Base-by-base conservation (phyloP, 2,797 vertebrate genomes). In the Telmatherina bonti region DNA sequence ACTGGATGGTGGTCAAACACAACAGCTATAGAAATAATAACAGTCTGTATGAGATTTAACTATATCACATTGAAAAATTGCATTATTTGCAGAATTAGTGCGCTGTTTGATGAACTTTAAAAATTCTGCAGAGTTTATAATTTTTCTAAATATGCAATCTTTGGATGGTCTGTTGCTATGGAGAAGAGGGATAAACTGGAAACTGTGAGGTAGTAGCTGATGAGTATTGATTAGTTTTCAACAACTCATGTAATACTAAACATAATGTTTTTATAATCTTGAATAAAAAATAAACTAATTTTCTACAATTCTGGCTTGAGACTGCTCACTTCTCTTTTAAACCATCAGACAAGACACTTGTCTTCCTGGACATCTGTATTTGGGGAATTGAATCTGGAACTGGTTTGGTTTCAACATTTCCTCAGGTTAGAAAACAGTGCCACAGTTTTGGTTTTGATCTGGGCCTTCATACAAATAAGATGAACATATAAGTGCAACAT, bases 121-220 rank as follows among this genome's bases (percentile, higher is more conserved):
- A 24, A 20, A 29, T 54, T 5, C 2, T 16, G 0, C 20, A 26
- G 36, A 70, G 54, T 47, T 10, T 22, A 6, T 38, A 18, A n/a
- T 54, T 10, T n/a, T 31, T 63, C 3, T 62, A 4, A 26, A 78
- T 76, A 70, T 57, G 81, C 26, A 55, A 81, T 79, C 70, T 77
- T 81, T 71, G 67, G 22, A n/a, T 7, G 8, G 2, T 76, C 63
- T 66, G 69, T 93, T 83, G 74, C 88, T 77, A 89, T 77, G 86
- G 90, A 77, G 86, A 92, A 35, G 51, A 54, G 33, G 76, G 72
- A 89, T 85, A 93, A 93, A 95, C 89, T 31, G 90, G 89, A 94
- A 96, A 96, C 93, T 95, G 82, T 87, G 94, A 63, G 12, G 45
- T 93, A 96, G 31, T 6, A 31, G 31, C 31, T 92, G 73, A 79